Evolutionary conservation across 2,888 invertebrate species (phyloP), one percentile per base, ranked within the genome.

Genomic region (Epicampocera succincta): DNA sequence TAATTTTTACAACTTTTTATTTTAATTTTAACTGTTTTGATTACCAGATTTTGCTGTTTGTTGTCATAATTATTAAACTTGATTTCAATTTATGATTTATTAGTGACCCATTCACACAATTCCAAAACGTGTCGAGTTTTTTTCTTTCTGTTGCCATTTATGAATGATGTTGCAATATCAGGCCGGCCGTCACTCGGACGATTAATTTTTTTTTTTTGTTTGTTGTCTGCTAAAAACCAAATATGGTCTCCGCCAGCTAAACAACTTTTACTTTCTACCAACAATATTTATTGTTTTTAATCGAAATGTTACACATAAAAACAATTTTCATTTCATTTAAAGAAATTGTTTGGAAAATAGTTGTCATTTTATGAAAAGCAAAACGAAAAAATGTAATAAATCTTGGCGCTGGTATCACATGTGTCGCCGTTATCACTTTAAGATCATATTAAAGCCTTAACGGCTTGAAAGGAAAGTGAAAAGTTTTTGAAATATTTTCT

Each of bases 181-280:
- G 25, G 25, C 5, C 25, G 25, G 25, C 56, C 25, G 33, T 61
- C 50, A 71, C 44, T 63, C 19, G 15, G 4, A 46, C 1, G 13
- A 15, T 48, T 60, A 13, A 48, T 48, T n/a, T n/a, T 50, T 42
- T 19, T 12, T 56, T 21, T 58, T n/a, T 71, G 13, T 38, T 40
- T 65, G 5, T 13, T 54, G 29, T 33, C 48, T 46, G 1, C 17
- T 19, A 25, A 9, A 40, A 38, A 52, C 50, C 2, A 25, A 25
- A 25, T 25, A 29, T 46, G 11, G 5, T 72, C 15, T 50, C 21
- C 17, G 29, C 54, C 13, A 61, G 66, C 61, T 56, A 56, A 68
- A 73, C 76, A 61, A 81, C 80, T 81, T 76, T 81, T 81, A 81
- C 80, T 81, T 81, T 68, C 60, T 68, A 72, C 73, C 17, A 58